These are phyloP conservation scores for Muntiacus reevesi DNA, from an alignment of 2,113 vertebrate species.

Conservation along the genomic window DNA sequence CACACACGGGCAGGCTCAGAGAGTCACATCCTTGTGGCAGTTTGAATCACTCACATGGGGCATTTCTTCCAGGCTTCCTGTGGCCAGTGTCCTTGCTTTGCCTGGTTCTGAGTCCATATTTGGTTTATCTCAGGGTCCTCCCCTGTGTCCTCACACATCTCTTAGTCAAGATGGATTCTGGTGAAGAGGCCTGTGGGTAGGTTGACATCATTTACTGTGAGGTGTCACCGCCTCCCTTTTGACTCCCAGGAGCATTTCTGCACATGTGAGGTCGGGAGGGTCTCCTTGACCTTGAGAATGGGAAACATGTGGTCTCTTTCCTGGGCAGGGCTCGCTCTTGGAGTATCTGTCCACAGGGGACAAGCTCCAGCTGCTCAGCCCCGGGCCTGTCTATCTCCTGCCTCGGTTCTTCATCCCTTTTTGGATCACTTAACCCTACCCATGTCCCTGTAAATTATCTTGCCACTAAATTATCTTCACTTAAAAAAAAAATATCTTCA, in stretches of 20 bases:
- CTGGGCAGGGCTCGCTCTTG: neutral
- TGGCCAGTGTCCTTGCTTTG: neutral
- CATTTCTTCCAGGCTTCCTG: neutral
- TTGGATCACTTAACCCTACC: neutral
- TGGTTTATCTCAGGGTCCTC: neutral
- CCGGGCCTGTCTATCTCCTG: neutral
- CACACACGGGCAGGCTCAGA: neutral
- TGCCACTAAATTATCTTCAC: neutral
- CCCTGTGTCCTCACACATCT: accelerated
- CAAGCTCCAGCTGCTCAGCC: neutral
- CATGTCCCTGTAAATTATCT: neutral
- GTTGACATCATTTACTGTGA: neutral
- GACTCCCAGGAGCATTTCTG: neutral
- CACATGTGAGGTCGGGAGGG: neutral
- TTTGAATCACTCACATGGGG: neutral
- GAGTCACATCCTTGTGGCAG: neutral
- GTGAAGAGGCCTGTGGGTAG: neutral
- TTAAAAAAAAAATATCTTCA: neutral
- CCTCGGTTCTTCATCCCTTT: neutral
- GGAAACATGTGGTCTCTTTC: neutral
- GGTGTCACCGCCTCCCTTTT: neutral
- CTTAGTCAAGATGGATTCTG: neutral
- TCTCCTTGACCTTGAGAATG: neutral
- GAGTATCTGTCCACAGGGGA: neutral
- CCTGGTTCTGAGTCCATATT: neutral